Base-by-base conservation (phyloP, 2,888 invertebrate genomes). In the Linnaemya tessellans region DNA sequence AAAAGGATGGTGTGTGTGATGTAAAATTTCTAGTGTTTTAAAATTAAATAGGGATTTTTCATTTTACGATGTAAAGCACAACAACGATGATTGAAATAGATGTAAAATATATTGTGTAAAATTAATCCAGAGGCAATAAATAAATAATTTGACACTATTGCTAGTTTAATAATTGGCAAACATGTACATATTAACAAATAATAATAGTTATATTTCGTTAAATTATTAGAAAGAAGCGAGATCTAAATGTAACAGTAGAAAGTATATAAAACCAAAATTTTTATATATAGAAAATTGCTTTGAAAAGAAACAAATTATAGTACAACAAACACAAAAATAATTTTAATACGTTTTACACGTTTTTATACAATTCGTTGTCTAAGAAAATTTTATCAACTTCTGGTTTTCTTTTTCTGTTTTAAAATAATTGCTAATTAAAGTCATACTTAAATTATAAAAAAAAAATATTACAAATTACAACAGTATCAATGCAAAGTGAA, bases 341-440 rank as follows among this genome's bases (percentile, higher is more conserved):
- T 79, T 75, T 75, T 74, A 75, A 71, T 62, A 74, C 30, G 46
- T 20, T 58, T 65, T 67, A 67, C 35, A 78, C 20, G 11, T 15
- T 74, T 84, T 75, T 85, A 81, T 70, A 85, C 81, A 85, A 70
- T 85, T 85, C 82, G 82, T 82, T 82, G 85, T 78, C 70, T 79
- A 79, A 79, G 67, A 67, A 22, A 35, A 43, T 41, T 35, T 56
- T 58, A 49, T 38, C 18, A 56, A 54, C 22, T 70, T 68, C 15
- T 20, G 11, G 54, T 71, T 56, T 35, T 30, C 41, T 70, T 43
- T 64, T 41, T 38, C 20, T 22, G 35, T n/a, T 58, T 51, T 49
- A 5, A 64, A 62, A 67, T 51, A 68, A 62, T 38, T 51, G 38
- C 38, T 60, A 30, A n/a, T 49, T 35, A 54, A 71, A 67, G 38